Conservation (phyloP, 2,113 vertebrate genomes). For the Ammodramus savannarum region DNA sequence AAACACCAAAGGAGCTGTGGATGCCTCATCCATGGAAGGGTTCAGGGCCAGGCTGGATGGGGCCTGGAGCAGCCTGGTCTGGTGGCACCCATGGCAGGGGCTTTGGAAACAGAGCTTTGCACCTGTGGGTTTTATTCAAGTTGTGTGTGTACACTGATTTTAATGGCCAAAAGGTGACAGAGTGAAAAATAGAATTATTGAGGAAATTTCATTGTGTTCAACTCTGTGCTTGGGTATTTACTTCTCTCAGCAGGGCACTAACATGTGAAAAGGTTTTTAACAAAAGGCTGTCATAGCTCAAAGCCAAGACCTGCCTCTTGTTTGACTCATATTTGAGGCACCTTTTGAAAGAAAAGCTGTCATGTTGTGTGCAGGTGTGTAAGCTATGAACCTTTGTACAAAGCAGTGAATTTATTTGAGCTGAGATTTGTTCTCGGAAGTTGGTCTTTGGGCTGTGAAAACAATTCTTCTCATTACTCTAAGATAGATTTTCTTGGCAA, state of each 20-base stretch:
- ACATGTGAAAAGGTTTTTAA: neutral
- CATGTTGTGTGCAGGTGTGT: neutral
- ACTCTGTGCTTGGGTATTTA: neutral
- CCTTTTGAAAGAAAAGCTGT: neutral
- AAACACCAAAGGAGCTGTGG: neutral
- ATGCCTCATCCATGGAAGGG: neutral
- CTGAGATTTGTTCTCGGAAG: neutral
- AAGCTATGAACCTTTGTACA: neutral
- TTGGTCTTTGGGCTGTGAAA: neutral
- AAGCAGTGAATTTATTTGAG: neutral
- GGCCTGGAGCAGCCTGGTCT: neutral
- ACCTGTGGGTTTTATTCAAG: neutral
- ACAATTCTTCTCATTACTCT: neutral
- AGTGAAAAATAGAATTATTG: neutral
- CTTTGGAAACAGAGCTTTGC: neutral
- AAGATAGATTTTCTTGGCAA: neutral
- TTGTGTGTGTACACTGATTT: neutral
- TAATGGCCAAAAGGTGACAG: neutral
- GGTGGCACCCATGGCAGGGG: neutral
- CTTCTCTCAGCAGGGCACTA: neutral
- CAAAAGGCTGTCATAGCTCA: neutral
- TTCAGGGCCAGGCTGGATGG: neutral
- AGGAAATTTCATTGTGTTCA: neutral
- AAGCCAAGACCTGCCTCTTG: neutral
- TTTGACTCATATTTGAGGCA: neutral